phyloP scores from a whole-genome alignment of 2,797 vertebrate genomes.

The Pipistrellus nathusii region DNA sequence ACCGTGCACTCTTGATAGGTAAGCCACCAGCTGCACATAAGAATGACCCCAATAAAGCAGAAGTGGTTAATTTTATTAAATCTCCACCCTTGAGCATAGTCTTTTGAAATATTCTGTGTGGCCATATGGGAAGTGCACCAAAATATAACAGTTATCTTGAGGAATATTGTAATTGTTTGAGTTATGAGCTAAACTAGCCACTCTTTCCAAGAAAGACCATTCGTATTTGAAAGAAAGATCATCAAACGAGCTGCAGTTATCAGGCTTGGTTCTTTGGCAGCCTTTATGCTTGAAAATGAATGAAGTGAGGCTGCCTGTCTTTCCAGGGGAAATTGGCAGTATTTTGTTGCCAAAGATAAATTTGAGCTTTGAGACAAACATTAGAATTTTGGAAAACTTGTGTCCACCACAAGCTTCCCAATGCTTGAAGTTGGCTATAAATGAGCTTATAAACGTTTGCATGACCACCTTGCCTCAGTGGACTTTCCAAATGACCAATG shows the following conservation, averaged over 20 bases:
- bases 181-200: not conserved
- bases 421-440: constrained; percentile 1
- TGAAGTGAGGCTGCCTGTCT: not conserved
- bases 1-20: not conserved
- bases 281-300: constrained; percentile 46
- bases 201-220: not conserved
- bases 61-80: not conserved
- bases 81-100: not conserved
- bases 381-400: constrained; percentile 55
- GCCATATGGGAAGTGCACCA: not conserved
- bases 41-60: not conserved
- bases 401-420: constrained; percentile 6
- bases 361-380: constrained; percentile 62
- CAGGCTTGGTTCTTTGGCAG: constrained; percentile 14
- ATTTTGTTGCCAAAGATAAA: constrained; percentile 52
- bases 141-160: not conserved
- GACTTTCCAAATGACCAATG: constrained; percentile 54
- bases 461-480: constrained; percentile 3
- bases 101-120: not conserved
- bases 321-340: constrained; percentile 25
- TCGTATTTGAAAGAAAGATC: constrained; percentile 50
- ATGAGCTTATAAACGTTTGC: constrained; percentile 35
- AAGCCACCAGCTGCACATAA: not conserved
- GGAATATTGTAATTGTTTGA: not conserved
- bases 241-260: not conserved